Base-by-base conservation (phyloP, 2,113 vertebrate genomes). In the Marmota monax region DNA sequence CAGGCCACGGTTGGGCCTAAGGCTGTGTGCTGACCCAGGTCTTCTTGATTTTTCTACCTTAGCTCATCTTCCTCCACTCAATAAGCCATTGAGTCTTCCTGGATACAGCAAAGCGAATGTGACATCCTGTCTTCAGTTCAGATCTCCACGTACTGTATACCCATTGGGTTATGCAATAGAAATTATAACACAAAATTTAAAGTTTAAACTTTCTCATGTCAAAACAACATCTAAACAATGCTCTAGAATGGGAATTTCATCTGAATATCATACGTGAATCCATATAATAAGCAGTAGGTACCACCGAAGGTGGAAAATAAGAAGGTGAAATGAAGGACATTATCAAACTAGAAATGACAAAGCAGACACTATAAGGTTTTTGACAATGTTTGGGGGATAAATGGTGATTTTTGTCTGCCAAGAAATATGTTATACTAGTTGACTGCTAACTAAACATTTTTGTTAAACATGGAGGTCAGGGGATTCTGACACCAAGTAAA, bases 301-400 rank as follows among this genome's bases (percentile, higher is more conserved):
- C 23, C 39, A 42, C 23, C n/a, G 58, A 88, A 67, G 7, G 51
- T 63, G 17, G 48, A 83, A 96, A 56, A 84, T n/a, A 61, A 16
- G 32, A 93, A 85, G 48, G 48, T 88, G 56, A 96, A 97, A 95
- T 77, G 29, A 72, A 95, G 85, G 77, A 70, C 32, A 89, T 51
- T 51, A 18, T 37, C 29, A 23, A 78, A 56, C 78, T 5, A 78
- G 45, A 92, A 94, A 87, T 5, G 17, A 42, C 20, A 92, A 12
- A 39, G 77, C 17, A 72, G 8, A 65, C 76, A 87, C 53, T 37
- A 4, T 76, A 72, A 90, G 74, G 56, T 14, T 56, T 86, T 13
- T 65, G n/a, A 23, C 67, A 92, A 72, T 85, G 56, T 92, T 85
- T 96, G 67, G 7, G 69, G 25, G 12, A 7, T 88, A 85, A 96